A percentile compares a stretch with the other conserved stretches of the same genome.
Conservation (phyloP, 2,888 invertebrate genomes). For the Ganaspis brasiliensis region DNA sequence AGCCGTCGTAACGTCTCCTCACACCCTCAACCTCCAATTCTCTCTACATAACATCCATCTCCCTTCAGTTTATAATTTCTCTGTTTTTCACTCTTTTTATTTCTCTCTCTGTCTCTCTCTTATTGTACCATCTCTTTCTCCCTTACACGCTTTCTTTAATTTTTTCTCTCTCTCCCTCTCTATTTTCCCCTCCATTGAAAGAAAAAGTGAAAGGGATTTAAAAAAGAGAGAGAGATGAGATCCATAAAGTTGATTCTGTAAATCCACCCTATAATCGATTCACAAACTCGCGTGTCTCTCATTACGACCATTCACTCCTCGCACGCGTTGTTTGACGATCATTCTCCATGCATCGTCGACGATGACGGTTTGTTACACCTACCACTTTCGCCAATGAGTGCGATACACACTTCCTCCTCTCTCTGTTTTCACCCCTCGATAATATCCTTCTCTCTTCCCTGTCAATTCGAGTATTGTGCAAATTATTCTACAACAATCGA, state of each 20-base stretch:
- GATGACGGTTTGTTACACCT: conserved; percentile 54
- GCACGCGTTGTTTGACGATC: conserved; percentile 76
- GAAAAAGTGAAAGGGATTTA: not conserved
- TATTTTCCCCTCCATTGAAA: conserved; percentile 1
- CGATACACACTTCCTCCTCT: conserved; percentile 44
- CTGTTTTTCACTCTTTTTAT: conserved; percentile 14
- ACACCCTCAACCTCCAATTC: conserved; percentile 49
- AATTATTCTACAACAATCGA: conserved; percentile 8
- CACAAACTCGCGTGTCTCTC: conserved; percentile 71
- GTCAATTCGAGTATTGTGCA: conserved; percentile 6
- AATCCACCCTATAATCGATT: conserved; percentile 49
- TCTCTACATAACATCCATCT: conserved; percentile 55
- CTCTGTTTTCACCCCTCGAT: not conserved
- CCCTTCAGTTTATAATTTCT: conserved; percentile 40
- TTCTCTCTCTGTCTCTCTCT: conserved; percentile 46
- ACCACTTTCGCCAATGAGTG: conserved; percentile 58
- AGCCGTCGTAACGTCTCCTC: conserved; percentile 58
- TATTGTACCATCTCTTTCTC: no score
- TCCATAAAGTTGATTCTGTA: conserved; percentile 42
- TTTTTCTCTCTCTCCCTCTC: not conserved
- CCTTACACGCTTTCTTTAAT: conserved; percentile 40
- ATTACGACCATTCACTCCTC: conserved; percentile 73
- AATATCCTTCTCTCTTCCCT: not conserved
- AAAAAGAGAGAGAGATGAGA: conserved; percentile 2
- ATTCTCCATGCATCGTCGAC: conserved; percentile 68